These are phyloP conservation scores for Coecobrya sp. DNA, from an alignment of 2,888 invertebrate species.

Conservation along the genomic window DNA sequence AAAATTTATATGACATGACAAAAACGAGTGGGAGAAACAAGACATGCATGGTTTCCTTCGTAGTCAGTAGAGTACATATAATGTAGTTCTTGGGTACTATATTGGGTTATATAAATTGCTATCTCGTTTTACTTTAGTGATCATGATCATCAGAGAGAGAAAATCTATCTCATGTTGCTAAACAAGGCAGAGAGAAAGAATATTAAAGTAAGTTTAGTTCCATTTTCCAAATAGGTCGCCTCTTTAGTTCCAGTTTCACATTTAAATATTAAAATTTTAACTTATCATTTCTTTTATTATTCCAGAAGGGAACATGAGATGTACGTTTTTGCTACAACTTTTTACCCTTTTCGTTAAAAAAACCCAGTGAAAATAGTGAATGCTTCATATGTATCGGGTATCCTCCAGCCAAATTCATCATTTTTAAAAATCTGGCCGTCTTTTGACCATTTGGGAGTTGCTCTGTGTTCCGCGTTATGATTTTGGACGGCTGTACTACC, in stretches of 20 bases:
- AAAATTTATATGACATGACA: conserved; percentile 11
- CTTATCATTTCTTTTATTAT: neutral
- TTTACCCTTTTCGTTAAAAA: no score
- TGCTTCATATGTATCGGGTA: no score
- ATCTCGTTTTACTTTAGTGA: no score
- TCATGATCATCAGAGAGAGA: no score
- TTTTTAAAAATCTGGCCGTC: no score
- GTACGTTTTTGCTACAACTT: neutral
- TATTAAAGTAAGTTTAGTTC: neutral
- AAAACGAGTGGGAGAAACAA: neutral
- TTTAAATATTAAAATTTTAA: neutral
- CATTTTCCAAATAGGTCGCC: neutral
- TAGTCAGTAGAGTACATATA: no score
- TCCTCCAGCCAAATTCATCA: no score
- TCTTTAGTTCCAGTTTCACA: neutral
- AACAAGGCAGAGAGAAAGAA: no score
- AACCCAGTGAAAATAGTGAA: no score
- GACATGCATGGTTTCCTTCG: neutral
- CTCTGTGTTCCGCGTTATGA: neutral
- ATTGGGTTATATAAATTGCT: neutral
- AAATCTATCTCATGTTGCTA: no score
- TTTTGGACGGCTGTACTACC: no score
- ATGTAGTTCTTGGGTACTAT: neutral
- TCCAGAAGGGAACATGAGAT: neutral
- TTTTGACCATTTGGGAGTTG: neutral